Percentiles rank a stretch among this genome's conserved stretches.
Conservation (phyloP, 1,140 invertebrate species). For the Sycophila sp. region DNA sequence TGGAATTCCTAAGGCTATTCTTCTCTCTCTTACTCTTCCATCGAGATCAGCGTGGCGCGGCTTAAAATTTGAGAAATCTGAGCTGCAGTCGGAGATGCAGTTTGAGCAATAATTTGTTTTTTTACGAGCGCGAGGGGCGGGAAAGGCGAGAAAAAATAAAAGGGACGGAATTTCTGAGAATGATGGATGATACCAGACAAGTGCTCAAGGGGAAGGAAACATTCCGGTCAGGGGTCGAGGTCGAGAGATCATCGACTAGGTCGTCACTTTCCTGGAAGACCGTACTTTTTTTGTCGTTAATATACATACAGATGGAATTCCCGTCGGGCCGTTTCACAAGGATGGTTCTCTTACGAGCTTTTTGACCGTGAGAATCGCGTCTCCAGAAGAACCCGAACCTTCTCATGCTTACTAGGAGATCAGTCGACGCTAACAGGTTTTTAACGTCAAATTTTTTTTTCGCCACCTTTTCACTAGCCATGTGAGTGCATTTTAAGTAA, state of each 20-base stretch:
- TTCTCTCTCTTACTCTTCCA: neutral
- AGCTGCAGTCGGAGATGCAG: neutral
- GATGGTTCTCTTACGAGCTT: conserved; percentile 28
- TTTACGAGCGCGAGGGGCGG: conserved; percentile 3
- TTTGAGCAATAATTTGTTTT: conserved; percentile 1
- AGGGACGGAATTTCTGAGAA: neutral
- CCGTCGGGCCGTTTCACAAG: neutral
- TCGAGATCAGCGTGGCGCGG: neutral
- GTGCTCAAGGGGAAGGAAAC: neutral
- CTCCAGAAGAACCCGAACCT: conserved; percentile 52
- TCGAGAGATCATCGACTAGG: conserved; percentile 3
- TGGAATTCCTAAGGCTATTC: conserved; percentile 43
- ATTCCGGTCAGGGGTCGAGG: neutral
- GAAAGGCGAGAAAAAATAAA: too few relatives aligned
- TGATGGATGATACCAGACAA: neutral
- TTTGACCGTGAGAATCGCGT: conserved; percentile 59
- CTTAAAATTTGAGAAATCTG: too few relatives aligned
- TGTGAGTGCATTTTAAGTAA: too few relatives aligned
- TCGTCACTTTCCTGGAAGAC: neutral
- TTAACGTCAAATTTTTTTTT: conserved; percentile 8
- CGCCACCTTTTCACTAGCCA: conserved; percentile 16
- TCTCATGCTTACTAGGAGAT: conserved; percentile 63
- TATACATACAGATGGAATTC: neutral
- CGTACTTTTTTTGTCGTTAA: neutral
- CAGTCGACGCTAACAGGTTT: conserved; percentile 57